These are phyloP conservation scores for Danio tinwini DNA, from an alignment of 2,797 vertebrate species.

Conservation along the genomic window DNA sequence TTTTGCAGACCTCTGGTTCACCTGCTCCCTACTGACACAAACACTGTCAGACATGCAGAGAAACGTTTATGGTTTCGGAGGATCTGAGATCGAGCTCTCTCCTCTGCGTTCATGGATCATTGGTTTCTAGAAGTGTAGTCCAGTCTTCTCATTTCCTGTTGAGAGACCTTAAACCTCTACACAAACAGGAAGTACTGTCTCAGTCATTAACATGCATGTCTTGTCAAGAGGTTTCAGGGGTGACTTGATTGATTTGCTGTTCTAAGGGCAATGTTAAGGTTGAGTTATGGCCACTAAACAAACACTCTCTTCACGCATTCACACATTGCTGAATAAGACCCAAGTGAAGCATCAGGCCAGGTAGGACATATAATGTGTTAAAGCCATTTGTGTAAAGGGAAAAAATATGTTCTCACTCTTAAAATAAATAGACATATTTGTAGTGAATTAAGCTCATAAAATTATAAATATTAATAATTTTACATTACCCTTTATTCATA, in stretches of 20 bases:
- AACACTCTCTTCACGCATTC: background rate
- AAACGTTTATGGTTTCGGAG: slow-evolving; percentile 23
- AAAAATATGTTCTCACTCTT: background rate
- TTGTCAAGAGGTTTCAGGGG: slow-evolving; percentile 35
- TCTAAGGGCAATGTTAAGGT: slow-evolving; percentile 7
- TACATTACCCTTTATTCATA: background rate
- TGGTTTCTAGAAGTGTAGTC: slow-evolving; percentile 43
- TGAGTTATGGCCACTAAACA: slow-evolving; percentile 2
- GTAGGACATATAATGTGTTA: background rate
- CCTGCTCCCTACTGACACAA: slow-evolving; percentile 52
- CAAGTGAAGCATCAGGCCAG: background rate
- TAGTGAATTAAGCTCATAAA: no score
- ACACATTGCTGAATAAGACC: slow-evolving; percentile 8
- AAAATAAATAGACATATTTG: background rate
- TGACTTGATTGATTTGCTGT: slow-evolving; percentile 57
- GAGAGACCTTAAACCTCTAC: slow-evolving; percentile 33
- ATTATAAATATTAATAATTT: no score
- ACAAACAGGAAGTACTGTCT: slow-evolving; percentile 53
- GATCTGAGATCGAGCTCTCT: slow-evolving; percentile 32
- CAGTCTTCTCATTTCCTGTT: slow-evolving; percentile 54
- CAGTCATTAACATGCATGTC: slow-evolving; percentile 43
- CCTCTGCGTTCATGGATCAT: slow-evolving; percentile 57
- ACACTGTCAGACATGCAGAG: slow-evolving; percentile 46
- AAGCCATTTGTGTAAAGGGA: background rate
- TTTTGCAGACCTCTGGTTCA: slow-evolving; percentile 24